Evolutionary conservation across 2,797 vertebrate species (phyloP), one percentile per base, ranked within the genome.

Genomic region (Notoglanidium macrostoma): DNA sequence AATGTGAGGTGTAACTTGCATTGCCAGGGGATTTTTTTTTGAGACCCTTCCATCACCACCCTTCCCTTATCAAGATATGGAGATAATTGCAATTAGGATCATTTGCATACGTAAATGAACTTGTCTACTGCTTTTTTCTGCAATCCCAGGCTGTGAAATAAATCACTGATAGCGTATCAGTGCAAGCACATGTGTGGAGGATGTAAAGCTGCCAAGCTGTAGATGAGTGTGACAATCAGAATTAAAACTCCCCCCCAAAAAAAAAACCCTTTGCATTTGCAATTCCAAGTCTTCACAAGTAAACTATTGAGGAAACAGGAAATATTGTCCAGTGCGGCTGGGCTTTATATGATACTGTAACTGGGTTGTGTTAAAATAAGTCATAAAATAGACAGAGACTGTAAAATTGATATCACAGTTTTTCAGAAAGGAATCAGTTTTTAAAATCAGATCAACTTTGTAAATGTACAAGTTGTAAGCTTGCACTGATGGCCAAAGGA

Each of bases 61-160:
- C 87, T 87, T 90, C 91, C 85, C 93, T 95, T 93, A 94, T 94
- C 91, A 93, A 94, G 92, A 95, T 94, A 92, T 88, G 91, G 89
- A 94, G 94, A 95, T 95, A 94, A 95, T 94, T 95, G 92, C 92
- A 95, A 94, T 95, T 94, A 94, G 90, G 92, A 90, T 92, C 17
- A 95, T 95, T 95, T 95, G 94, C 94, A 95, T 95, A 93, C 78
- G 89, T 94, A 95, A 94, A 95, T 95, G 88, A 95, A 94, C 94
- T 94, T 94, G 92, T 95, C 92, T 91, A 90, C 90, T 90, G 91
- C 90, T 76, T 91, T 93, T 76, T 44, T 19, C 10, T 15, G 26
- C 87, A 91, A 94, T 93, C 91, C 86, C 87, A 87, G 72, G 89
- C 92, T 89, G 89, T 89, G 88, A 89, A 93, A 92, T 93, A 93